Evolutionary conservation across 2,113 vertebrate genomes (phyloP).

Genomic region (Takifugu flavidus): DNA sequence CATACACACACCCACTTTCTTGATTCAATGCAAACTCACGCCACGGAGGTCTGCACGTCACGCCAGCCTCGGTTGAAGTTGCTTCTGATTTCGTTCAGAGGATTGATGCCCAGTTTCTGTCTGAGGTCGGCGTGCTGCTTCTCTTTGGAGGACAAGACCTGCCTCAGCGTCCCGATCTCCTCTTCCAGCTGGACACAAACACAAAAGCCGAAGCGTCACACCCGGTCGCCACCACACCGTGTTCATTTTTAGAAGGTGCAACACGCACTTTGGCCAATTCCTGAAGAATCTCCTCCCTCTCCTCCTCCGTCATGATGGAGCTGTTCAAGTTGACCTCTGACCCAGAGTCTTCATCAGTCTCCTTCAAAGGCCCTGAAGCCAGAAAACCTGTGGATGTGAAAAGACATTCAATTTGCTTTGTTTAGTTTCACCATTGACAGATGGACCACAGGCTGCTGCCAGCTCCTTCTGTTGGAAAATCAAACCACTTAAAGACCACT

Average conservation of each 20-base stretch:
- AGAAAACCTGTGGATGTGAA: constrained; percentile 77
- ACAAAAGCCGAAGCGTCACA: neutral
- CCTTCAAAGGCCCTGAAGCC: constrained; percentile 82
- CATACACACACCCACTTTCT: neutral
- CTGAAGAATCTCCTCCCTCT: constrained; percentile 86
- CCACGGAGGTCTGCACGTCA: constrained; percentile 89
- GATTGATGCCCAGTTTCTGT: constrained; percentile 87
- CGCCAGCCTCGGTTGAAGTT: constrained; percentile 94
- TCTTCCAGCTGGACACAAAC: constrained; percentile 82
- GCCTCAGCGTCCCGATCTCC: constrained; percentile 89
- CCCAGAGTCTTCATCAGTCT: constrained; percentile 82
- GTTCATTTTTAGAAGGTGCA: no score
- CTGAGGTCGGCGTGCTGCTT: constrained; percentile 88
- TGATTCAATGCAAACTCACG: constrained; percentile 75
- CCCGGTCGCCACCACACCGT: neutral
- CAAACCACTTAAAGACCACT: no score
- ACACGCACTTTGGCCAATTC: constrained; percentile 85
- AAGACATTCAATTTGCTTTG: neutral
- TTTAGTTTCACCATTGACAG: no score
- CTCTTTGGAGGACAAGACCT: constrained; percentile 94
- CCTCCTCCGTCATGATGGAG: constrained; percentile 85
- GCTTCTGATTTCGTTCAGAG: constrained; percentile 87
- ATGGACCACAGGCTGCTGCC: no score
- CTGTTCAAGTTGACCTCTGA: constrained; percentile 80
- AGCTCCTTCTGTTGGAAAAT: no score